These are phyloP conservation scores for Hylomyscus alleni DNA, from an alignment of 2,797 vertebrate genomes.

Conservation along the genomic window DNA sequence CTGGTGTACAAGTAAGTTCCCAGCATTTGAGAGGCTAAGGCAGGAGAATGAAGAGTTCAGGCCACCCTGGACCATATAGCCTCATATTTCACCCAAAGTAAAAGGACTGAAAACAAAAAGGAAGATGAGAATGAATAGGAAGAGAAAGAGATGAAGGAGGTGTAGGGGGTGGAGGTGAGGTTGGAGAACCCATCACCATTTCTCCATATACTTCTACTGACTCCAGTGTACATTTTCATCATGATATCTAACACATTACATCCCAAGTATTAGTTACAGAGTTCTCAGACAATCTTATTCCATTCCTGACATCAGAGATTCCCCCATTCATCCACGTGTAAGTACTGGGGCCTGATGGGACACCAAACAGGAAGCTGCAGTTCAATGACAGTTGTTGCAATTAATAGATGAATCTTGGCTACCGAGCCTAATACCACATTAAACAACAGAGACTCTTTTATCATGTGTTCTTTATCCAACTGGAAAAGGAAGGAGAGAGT, in stretches of 20 bases:
- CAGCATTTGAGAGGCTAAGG: background rate
- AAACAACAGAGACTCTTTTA: background rate
- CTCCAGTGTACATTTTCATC: background rate
- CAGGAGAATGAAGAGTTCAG: background rate
- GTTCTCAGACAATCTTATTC: background rate
- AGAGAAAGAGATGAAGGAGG: background rate
- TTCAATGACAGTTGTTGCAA: conserved; percentile 50
- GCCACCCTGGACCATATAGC: background rate
- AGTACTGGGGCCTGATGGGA: background rate
- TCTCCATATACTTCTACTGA: background rate
- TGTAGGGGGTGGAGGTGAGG: too few relatives aligned
- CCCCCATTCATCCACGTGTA: background rate
- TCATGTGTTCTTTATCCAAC: conserved; percentile 21
- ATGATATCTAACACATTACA: conserved; percentile 10
- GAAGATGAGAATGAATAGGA: background rate
- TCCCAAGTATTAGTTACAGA: conserved; percentile 13
- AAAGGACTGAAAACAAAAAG: background rate
- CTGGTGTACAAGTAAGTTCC: background rate
- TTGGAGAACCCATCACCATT: background rate
- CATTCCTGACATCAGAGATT: conserved; percentile 16
- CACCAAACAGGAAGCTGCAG: background rate
- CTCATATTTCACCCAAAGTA: background rate
- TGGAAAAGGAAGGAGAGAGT: conserved; percentile 6
- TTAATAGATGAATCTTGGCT: conserved; percentile 32
- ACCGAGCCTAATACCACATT: background rate